These are phyloP conservation scores for Acinonyx jubatus DNA, from an alignment of 2,113 vertebrate species.

Conservation along the genomic window DNA sequence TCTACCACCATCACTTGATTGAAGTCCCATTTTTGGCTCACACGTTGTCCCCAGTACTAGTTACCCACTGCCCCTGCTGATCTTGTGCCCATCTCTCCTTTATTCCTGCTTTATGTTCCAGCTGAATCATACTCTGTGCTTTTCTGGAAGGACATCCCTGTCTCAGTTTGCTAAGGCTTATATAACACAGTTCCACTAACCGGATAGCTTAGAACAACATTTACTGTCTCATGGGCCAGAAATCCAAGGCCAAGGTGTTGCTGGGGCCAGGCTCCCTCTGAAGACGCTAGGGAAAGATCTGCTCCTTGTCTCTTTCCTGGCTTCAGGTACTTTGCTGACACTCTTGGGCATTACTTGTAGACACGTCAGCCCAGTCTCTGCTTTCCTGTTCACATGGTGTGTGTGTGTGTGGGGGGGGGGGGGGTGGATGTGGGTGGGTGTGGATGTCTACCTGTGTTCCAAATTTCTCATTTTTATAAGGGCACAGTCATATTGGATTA, in stretches of 20 bases:
- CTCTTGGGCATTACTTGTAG: background rate
- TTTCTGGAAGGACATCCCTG: background rate
- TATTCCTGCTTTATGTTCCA: background rate
- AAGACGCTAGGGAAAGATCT: background rate
- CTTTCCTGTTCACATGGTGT: background rate
- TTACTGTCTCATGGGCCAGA: background rate
- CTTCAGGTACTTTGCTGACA: background rate
- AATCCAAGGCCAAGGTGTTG: background rate
- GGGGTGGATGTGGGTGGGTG: background rate
- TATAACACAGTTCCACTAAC: background rate
- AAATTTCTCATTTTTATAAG: background rate
- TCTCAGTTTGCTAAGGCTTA: background rate
- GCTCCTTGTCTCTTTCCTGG: background rate
- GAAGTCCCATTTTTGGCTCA: background rate
- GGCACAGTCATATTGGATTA: background rate
- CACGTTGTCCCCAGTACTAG: background rate
- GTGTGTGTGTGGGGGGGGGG: background rate
- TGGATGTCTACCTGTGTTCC: background rate
- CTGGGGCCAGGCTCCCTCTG: background rate
- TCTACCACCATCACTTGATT: no score
- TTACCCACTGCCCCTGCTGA: background rate
- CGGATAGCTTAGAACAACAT: background rate
- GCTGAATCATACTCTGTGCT: background rate
- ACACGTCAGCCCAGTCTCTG: background rate
- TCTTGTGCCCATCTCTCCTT: background rate